Evolutionary conservation across 2,888 invertebrate species (phyloP).

Genomic region (Amblyjoppa fuscipennis): DNA sequence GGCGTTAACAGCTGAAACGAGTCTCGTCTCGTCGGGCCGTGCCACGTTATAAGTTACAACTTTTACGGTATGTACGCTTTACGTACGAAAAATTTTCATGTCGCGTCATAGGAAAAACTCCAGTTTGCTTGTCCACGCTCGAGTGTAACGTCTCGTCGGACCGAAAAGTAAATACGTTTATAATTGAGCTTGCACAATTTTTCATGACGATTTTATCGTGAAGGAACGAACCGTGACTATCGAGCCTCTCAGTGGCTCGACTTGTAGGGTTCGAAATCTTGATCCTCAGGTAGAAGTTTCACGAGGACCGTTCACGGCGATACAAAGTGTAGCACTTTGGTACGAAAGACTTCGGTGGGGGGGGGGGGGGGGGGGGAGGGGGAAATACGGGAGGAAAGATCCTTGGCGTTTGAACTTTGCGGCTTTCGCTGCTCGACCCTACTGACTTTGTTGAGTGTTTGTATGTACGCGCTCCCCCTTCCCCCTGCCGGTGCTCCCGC

Average conservation of each 20-base stretch:
- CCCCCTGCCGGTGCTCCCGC: background rate
- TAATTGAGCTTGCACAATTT: background rate
- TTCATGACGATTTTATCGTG: conserved; percentile 15
- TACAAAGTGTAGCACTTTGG: background rate
- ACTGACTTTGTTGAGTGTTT: background rate
- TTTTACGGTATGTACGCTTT: background rate
- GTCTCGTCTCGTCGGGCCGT: background rate
- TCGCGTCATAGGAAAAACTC: background rate
- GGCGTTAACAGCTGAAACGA: conserved; percentile 52
- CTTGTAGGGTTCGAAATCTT: conserved; percentile 5
- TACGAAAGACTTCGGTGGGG: background rate
- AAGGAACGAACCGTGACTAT: conserved; percentile 3
- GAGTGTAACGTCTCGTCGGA: background rate
- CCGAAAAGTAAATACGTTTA: conserved; percentile 1
- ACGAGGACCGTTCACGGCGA: conserved; percentile 15
- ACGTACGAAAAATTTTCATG: too few relatives aligned
- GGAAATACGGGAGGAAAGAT: background rate
- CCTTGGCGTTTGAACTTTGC: conserved; percentile 12
- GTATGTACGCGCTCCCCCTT: background rate
- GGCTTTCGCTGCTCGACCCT: conserved; percentile 3
- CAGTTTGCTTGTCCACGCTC: background rate
- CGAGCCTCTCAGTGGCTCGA: background rate
- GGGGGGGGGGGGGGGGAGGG: background rate
- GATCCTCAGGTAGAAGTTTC: conserved; percentile 17
- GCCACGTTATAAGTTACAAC: background rate